phyloP scores from a whole-genome alignment of 2,113 vertebrate genomes.

The Platycercus adscitus region DNA sequence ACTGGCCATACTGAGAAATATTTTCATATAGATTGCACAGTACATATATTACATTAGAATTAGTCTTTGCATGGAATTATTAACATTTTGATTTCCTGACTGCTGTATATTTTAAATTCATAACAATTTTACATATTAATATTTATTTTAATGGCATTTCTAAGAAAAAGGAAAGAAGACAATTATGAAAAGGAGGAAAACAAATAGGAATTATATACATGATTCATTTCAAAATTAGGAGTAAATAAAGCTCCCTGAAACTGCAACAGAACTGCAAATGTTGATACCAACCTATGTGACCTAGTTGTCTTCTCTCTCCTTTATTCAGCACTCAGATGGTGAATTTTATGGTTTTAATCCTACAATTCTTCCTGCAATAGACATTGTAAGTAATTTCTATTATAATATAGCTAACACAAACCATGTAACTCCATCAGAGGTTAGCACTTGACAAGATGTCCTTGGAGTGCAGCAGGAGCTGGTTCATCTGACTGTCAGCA shows the following conservation, averaged over 20 bases:
- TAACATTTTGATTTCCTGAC: background rate
- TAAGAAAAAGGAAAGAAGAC: background rate
- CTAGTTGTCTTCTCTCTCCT: background rate
- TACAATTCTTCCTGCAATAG: background rate
- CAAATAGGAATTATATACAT: background rate
- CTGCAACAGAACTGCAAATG: background rate
- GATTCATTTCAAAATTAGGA: background rate
- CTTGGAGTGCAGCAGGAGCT: background rate
- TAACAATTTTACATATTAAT: background rate
- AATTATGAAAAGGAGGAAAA: background rate
- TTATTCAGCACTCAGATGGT: background rate
- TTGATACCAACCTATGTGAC: background rate
- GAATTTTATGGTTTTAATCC: background rate
- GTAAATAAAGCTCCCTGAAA: background rate
- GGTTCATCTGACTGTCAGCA: background rate
- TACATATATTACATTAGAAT: background rate
- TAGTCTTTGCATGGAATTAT: background rate
- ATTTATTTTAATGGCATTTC: background rate
- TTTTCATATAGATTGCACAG: background rate
- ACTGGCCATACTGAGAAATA: background rate
- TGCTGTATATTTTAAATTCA: background rate
- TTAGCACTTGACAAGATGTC: background rate
- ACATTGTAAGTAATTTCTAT: background rate
- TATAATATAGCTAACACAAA: background rate
- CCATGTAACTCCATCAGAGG: background rate